These are phyloP conservation scores for Atherix ibis DNA, from an alignment of 2,888 invertebrate species.

Conservation along the genomic window DNA sequence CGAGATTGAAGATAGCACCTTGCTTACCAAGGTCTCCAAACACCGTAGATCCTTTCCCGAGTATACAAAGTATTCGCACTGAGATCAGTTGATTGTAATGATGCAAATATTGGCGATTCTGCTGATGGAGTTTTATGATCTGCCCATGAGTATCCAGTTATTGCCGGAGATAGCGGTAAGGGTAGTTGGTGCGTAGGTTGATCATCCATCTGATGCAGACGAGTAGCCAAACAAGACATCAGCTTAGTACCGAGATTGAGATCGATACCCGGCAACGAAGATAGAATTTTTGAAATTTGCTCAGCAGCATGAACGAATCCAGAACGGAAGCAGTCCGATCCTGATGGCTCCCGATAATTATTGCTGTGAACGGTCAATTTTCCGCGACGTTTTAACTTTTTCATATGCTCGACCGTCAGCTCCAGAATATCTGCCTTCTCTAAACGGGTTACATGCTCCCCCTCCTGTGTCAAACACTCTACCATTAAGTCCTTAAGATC, in stretches of 20 bases:
- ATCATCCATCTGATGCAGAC: constrained; percentile 41
- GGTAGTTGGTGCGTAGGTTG: not conserved
- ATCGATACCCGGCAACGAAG: constrained; percentile 66
- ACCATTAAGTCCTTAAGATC: constrained; percentile 84
- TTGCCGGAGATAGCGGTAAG: not conserved
- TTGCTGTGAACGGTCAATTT: constrained; percentile 49
- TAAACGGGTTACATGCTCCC: too few relatives aligned
- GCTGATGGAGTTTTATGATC: too few relatives aligned
- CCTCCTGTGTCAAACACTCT: constrained; percentile 48
- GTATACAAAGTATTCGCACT: too few relatives aligned
- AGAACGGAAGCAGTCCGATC: constrained; percentile 68
- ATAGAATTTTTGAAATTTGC: constrained; percentile 72
- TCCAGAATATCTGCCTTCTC: constrained; percentile 79
- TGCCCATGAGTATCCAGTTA: too few relatives aligned
- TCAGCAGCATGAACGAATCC: constrained; percentile 82
- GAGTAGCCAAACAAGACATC: constrained; percentile 78
- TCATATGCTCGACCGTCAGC: constrained; percentile 71
- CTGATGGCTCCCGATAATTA: constrained; percentile 52
- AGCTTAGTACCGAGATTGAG: constrained; percentile 66
- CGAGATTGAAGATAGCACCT: too few relatives aligned
- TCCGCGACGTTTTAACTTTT: constrained; percentile 60
- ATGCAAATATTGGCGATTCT: too few relatives aligned
- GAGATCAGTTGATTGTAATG: too few relatives aligned
- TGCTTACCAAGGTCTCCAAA: too few relatives aligned
- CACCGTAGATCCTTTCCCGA: too few relatives aligned